Base-by-base conservation (phyloP, 2,797 vertebrate genomes). In the Phataginus tricuspis region DNA sequence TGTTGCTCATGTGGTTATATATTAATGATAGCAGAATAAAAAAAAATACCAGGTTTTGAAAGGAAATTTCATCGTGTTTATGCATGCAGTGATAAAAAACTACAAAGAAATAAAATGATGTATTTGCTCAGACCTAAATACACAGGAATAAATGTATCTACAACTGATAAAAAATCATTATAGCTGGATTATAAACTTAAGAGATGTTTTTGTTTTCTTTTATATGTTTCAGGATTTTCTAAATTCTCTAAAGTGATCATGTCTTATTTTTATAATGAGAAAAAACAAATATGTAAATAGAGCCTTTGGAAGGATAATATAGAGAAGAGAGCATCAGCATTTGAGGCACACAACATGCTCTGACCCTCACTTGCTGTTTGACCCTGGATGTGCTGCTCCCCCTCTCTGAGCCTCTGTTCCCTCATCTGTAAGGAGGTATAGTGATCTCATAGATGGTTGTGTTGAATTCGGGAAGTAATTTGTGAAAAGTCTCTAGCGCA, bases 171-270 rank as follows among this genome's bases (percentile, higher is more conserved):
- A 29, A 68, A 74, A 13, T 63, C 31, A 64, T 80, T 55, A 18
- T 63, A 29, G 82, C 42, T 94, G n/a, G 8, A 34, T 59, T 55
- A 57, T 49, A 74, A 21, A 68, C 23, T 45, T 53, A 37, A 1
- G 23, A 68, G 8, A 59, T 86, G 23, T 66, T 66, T 91, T 94
- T 25, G 75, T 91, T 75, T 95, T 94, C 14, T 49, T 45, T 45
- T 37, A 79, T 86, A 15, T 18, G 18, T 53, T 89, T 92, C 34
- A 84, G 15, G 37, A 51, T 63, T 87, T 90, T 93, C 16, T 53
- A 18, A 90, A 45, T 95, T 37, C 37, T 79, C 23, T 91, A 49
- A 16, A 64, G n/a, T 78, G 18, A n/a, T 71, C 14, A 4, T 4
- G 5, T 74, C 42, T 94, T 79, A 72, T 10, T 63, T 92, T 74